Conservation (phyloP, 2,113 vertebrate species). For the Oryzias woworae region DNA sequence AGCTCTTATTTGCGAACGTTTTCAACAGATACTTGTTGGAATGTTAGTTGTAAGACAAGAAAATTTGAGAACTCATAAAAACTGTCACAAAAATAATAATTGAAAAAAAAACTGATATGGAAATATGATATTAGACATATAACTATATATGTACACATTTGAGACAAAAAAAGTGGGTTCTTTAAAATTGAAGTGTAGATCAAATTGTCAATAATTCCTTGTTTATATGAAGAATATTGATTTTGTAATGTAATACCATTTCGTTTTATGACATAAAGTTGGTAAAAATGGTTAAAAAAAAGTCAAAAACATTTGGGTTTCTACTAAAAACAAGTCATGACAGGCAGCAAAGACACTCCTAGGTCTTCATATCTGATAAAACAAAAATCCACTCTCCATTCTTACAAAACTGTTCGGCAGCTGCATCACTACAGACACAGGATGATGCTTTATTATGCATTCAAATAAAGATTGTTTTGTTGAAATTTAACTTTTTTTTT, state of each 20-base stretch:
- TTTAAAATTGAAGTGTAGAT: too few species aligned
- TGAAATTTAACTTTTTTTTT: too few species aligned
- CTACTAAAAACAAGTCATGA: slow-evolving; percentile 47
- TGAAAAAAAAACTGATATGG: slow-evolving; percentile 19
- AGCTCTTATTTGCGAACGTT: slow-evolving; percentile 20
- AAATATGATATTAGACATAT: slow-evolving; percentile 41
- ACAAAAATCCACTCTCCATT: slow-evolving; percentile 1
- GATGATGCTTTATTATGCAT: neutral
- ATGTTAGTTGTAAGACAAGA: slow-evolving; percentile 34
- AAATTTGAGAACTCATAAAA: slow-evolving; percentile 42
- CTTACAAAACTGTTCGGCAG: slow-evolving; percentile 5
- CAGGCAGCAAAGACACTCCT: neutral
- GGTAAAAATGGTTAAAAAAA: slow-evolving; percentile 22
- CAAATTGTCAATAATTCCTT: too few species aligned
- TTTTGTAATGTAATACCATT: too few species aligned
- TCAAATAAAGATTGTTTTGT: neutral
- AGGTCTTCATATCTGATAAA: slow-evolving; percentile 8
- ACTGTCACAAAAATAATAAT: neutral
- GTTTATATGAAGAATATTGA: too few species aligned
- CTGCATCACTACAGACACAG: neutral
- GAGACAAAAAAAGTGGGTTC: neutral
- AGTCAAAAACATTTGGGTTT: neutral
- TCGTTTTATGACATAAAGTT: too few species aligned
- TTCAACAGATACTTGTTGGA: slow-evolving; percentile 32
- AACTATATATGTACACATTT: slow-evolving; percentile 66